Base-by-base conservation (phyloP, 92 coral and sea anemone species). In the Actinernus sp. region DNA sequence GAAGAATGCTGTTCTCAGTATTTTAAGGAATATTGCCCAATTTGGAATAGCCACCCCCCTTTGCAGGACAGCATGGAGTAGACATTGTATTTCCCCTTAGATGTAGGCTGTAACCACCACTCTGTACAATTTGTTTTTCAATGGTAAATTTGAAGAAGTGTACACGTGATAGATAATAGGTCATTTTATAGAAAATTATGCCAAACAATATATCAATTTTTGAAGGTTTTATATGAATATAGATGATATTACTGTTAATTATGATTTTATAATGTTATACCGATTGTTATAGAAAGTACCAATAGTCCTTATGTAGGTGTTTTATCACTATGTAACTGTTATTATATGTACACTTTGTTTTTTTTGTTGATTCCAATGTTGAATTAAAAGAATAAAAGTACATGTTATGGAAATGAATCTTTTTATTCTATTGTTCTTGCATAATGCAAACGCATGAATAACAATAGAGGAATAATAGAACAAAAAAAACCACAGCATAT, bases 241-340 rank as follows among this genome's bases (percentile, higher is more conserved):
- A n/a, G n/a, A n/a, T n/a, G n/a, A 5, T 39, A 39, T 40, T 24
- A 24, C 33, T 60, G 32, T 26, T 51, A 4, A 21, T 51, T n/a
- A n/a, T n/a, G n/a, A 21, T 51, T 56, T 56, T n/a, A 56, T 8
- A 37, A 39, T 43, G 53, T 41, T 61, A n/a, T 29, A 62, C n/a
- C n/a, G n/a, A n/a, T n/a, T n/a, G 55, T 62, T 44, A 53, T 44
- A 44, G 68, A 43, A 40, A 44, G 68, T 44, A 26, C 50, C 67
- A 40, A 50, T 50, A 50, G 57, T 50, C n/a, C n/a, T n/a, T 27
- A 61, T 25, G 54, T 26, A 3, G 54, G 38, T 61, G 26, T 44
- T 61, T 61, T 39, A 17, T 55, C 68, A 61, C 68, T 26, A 41
- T 61, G 68, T 52, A 61, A 38, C 12, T 57, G 2, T 24, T 54